Percentiles rank a stretch among this genome's conserved stretches.
Conservation (phyloP, 1,140 invertebrate species). For the Aphidius ervi region DNA sequence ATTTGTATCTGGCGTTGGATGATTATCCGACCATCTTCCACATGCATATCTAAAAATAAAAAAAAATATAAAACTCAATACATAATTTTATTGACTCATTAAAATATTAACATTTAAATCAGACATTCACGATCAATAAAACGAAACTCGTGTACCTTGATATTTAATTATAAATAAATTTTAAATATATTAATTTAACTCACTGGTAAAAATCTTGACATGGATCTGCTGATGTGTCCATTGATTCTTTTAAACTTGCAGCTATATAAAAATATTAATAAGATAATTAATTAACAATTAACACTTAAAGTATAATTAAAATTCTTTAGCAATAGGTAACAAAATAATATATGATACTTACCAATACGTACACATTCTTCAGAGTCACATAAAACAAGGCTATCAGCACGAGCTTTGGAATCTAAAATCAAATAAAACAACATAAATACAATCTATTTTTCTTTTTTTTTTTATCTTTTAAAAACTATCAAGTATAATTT, state of each 20-base stretch:
- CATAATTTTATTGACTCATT: no score
- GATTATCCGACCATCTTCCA: constrained; percentile 66
- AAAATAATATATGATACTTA: constrained; percentile 24
- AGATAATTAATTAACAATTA: background rate
- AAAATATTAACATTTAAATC: constrained; percentile 4
- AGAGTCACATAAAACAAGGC: constrained; percentile 35
- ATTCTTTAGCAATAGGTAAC: background rate
- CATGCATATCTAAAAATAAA: constrained; percentile 51
- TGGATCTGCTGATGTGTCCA: constrained; percentile 47
- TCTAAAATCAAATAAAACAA: constrained; percentile 23
- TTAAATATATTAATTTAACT: constrained; percentile 28
- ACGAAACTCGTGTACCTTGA: constrained; percentile 18
- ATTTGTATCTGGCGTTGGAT: constrained; percentile 60
- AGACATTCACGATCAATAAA: background rate
- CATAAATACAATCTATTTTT: background rate
- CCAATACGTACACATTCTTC: constrained; percentile 47
- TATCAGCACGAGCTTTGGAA: constrained; percentile 13
- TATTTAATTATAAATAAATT: constrained; percentile 22
- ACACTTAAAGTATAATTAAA: background rate
- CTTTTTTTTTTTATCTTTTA: background rate
- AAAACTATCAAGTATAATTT: background rate
- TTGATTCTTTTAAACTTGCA: constrained; percentile 50
- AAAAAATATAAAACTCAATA: background rate
- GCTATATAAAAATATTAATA: constrained; percentile 32
- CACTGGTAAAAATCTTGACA: constrained; percentile 50